Percentiles rank a stretch among this genome's conserved stretches.
Evolutionary conservation across 1,140 invertebrate species (phyloP).

Genomic region (Apis laboriosa): DNA sequence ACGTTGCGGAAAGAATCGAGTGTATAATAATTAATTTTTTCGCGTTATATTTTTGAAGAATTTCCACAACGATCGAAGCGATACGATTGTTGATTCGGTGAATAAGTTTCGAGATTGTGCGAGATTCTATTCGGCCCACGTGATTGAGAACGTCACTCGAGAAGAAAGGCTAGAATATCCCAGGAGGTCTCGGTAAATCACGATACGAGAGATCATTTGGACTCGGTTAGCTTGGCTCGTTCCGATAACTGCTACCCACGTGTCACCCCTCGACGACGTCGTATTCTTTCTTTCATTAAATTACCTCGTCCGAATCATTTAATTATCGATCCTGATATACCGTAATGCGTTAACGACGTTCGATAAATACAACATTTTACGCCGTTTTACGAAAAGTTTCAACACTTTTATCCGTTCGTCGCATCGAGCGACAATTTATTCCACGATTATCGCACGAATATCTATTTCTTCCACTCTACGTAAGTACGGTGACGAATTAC

Average conservation of each 20-base stretch:
- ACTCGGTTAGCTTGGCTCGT: slow-evolving; percentile 39
- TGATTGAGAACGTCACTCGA: slow-evolving; percentile 33
- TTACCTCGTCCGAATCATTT: slow-evolving; percentile 40
- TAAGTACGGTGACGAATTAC: not conserved
- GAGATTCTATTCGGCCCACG: not conserved
- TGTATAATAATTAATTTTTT: no score
- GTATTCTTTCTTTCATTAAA: slow-evolving; percentile 52
- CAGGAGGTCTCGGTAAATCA: slow-evolving; percentile 60
- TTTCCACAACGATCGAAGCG: no score
- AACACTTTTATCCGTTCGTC: not conserved
- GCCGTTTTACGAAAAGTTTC: not conserved
- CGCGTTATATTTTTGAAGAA: no score
- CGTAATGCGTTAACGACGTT: not conserved
- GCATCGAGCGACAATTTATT: not conserved
- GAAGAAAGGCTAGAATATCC: slow-evolving; percentile 25
- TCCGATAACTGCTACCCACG: slow-evolving; percentile 55
- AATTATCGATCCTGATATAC: not conserved
- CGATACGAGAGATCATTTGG: slow-evolving; percentile 58
- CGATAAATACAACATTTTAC: not conserved
- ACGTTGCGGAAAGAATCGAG: no score
- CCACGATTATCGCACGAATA: not conserved
- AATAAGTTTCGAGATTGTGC: no score
- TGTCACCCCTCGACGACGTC: slow-evolving; percentile 38
- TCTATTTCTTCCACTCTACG: no score
- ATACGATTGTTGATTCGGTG: no score